phyloP scores from a whole-genome alignment of 2,888 invertebrate species.

The Drosophila quasianomalipes region DNA sequence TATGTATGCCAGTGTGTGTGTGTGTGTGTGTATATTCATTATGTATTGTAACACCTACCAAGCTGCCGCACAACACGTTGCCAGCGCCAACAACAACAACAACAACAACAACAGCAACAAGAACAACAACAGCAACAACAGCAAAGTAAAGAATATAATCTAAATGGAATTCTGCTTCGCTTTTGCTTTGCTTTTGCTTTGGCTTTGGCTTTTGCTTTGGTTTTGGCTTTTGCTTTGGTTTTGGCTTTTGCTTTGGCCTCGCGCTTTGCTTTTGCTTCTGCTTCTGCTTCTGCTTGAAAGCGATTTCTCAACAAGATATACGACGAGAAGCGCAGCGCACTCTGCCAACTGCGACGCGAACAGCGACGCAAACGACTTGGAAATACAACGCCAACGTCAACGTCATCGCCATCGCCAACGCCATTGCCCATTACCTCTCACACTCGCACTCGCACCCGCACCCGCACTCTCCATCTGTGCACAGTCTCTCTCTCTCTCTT shows the following conservation, averaged over 20 bases:
- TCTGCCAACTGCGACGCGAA: constrained; percentile 50
- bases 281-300: constrained; percentile 42
- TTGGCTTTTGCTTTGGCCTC: constrained; percentile 12
- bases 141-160: constrained; percentile 64
- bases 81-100: constrained; percentile 64
- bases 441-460: constrained; percentile 1
- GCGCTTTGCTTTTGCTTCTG: constrained; percentile 51
- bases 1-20: constrained; percentile 11
- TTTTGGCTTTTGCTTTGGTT: background rate
- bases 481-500: background rate
- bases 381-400: constrained; percentile 35
- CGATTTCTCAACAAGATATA: constrained; percentile 67
- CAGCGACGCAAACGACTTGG: constrained; percentile 59
- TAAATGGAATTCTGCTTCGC: constrained; percentile 75
- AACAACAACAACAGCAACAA: constrained; percentile 51
- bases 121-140: constrained; percentile 42
- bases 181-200: constrained; percentile 45
- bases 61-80: constrained; percentile 61
- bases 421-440: constrained; percentile 11
- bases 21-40: constrained; percentile 50
- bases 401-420: constrained; percentile 31
- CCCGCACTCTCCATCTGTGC: background rate
- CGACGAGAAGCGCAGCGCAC: constrained; percentile 29
- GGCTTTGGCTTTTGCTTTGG: constrained; percentile 55
- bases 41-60: constrained; percentile 75